phyloP scores from a whole-genome alignment of 2,888 invertebrate genomes.

The Noctua fimbriata region DNA sequence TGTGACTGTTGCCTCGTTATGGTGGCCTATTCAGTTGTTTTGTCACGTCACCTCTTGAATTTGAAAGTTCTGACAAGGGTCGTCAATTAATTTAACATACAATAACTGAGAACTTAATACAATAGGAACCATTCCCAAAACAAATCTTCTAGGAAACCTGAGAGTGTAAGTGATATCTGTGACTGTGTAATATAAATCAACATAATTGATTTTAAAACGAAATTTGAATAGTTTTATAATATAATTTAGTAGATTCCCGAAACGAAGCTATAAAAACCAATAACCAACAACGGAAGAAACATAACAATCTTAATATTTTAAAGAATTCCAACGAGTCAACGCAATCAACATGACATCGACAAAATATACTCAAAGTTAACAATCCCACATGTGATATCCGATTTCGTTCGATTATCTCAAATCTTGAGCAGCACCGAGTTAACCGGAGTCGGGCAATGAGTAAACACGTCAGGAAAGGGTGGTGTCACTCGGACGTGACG shows the following conservation, averaged over 20 bases:
- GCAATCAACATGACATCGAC: slow-evolving; percentile 47
- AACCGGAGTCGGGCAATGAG: slow-evolving; percentile 49
- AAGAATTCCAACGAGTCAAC: slow-evolving; percentile 28
- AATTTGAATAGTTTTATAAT: background rate
- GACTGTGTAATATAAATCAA: background rate
- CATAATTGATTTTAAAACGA: background rate
- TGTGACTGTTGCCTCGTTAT: slow-evolving; percentile 53
- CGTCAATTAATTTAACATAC: slow-evolving; percentile 53
- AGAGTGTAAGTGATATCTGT: slow-evolving; percentile 16
- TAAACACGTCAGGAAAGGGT: slow-evolving; percentile 66
- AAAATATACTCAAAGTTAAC: slow-evolving; percentile 50
- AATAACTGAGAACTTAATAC: slow-evolving; percentile 5
- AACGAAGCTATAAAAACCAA: background rate
- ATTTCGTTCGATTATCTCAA: slow-evolving; percentile 65
- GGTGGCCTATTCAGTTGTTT: slow-evolving; percentile 39
- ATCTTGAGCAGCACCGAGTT: slow-evolving; percentile 47
- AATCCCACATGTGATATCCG: slow-evolving; percentile 58
- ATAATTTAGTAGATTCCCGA: background rate
- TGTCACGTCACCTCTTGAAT: slow-evolving; percentile 54
- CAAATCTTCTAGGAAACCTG: slow-evolving; percentile 2
- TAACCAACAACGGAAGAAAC: background rate
- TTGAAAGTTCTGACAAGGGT: slow-evolving; percentile 56
- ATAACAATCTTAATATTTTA: slow-evolving; percentile 29
- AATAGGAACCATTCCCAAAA: slow-evolving; percentile 5
- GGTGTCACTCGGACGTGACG: slow-evolving; percentile 74